Conservation (phyloP, 2,797 vertebrate species). For the Strix occidentalis region DNA sequence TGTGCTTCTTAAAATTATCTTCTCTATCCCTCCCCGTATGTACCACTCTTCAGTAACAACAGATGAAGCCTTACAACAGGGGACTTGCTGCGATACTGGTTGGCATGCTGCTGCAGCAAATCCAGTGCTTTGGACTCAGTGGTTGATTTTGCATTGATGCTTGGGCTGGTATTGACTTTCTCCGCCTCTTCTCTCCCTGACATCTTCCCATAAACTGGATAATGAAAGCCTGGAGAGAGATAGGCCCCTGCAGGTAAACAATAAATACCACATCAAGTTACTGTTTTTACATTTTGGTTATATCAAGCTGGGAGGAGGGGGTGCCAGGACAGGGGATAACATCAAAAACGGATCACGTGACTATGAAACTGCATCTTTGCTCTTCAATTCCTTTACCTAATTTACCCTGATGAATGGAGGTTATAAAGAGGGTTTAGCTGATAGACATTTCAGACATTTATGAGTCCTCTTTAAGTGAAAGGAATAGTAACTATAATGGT, state of each 20-base stretch:
- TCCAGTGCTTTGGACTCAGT: constrained; percentile 89
- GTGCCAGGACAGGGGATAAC: constrained; percentile 7
- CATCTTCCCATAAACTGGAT: constrained; percentile 96
- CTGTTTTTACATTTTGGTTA: constrained; percentile 20
- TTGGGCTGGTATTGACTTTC: constrained; percentile 86
- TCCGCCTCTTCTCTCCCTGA: constrained; percentile 94
- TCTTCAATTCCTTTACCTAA: constrained; percentile 61
- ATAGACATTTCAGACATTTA: constrained; percentile 71
- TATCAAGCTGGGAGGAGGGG: background rate
- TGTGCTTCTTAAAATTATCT: background rate
- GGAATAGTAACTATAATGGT: constrained; percentile 72
- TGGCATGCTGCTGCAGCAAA: constrained; percentile 92
- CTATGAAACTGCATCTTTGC: background rate
- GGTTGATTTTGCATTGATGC: constrained; percentile 83
- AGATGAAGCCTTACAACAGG: constrained; percentile 85
- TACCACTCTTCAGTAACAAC: constrained; percentile 3
- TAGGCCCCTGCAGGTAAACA: constrained; percentile 79
- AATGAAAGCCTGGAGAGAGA: constrained; percentile 92
- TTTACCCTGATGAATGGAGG: constrained; percentile 66
- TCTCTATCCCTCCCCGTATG: background rate
- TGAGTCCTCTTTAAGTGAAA: constrained; percentile 71
- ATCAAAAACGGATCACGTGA: constrained; percentile 34
- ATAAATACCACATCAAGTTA: constrained; percentile 65
- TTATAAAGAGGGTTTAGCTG: constrained; percentile 71
- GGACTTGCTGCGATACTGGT: constrained; percentile 92